phyloP scores from a whole-genome alignment of 2,797 vertebrate species.

The Furcifer pardalis region DNA sequence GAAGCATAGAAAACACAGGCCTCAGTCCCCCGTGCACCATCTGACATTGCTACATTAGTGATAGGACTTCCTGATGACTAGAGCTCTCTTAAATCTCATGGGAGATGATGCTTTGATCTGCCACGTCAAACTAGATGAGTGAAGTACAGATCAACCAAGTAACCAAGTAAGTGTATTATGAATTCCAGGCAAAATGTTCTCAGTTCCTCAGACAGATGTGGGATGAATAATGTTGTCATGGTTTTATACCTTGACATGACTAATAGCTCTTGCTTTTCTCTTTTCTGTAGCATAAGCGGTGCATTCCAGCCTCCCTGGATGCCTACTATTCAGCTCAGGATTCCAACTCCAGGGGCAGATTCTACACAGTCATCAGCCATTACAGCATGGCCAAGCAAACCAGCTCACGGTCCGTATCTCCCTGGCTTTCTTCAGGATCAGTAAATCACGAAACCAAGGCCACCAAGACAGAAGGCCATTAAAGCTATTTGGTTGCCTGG shows the following conservation, averaged over 20 bases:
- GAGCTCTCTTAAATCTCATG: too few relatives aligned
- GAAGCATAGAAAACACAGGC: too few relatives aligned
- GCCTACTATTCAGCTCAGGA: conserved; percentile 97
- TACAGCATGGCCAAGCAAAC: conserved; percentile 99
- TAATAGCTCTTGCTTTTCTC: conserved; percentile 35
- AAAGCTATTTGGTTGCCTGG: conserved; percentile 64
- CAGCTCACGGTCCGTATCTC: conserved; percentile 92
- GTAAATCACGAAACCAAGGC: conserved; percentile 88
- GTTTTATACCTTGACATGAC: background rate
- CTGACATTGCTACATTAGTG: too few relatives aligned
- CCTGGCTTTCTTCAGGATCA: conserved; percentile 90
- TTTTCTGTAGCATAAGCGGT: conserved; percentile 90
- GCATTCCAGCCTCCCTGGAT: conserved; percentile 96
- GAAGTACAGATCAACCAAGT: too few relatives aligned
- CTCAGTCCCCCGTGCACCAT: too few relatives aligned
- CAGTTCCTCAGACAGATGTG: background rate
- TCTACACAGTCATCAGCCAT: conserved; percentile 99
- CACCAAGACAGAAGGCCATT: conserved; percentile 89
- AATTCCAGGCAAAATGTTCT: background rate
- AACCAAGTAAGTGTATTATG: background rate
- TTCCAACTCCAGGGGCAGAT: conserved; percentile 91
- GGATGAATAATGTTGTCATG: background rate
- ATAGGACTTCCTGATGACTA: too few relatives aligned
- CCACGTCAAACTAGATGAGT: too few relatives aligned
- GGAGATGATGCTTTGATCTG: too few relatives aligned